Evolutionary conservation across 2,113 vertebrate genomes (phyloP).

Genomic region (Syngnathus floridae): DNA sequence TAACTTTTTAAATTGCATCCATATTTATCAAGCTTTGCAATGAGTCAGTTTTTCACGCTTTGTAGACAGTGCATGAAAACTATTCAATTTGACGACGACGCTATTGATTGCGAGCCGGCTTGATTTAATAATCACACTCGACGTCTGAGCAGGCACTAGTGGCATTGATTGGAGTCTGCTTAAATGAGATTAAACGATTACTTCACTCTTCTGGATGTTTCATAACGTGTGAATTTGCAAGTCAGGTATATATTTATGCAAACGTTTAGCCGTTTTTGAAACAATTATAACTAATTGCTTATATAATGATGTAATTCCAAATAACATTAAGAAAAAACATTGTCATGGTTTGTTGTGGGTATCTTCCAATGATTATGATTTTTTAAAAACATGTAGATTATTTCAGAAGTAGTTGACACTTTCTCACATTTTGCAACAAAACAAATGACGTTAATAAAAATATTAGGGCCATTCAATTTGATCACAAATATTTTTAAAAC

Average conservation of each 20-base stretch:
- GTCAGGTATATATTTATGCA: not conserved
- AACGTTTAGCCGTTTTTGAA: not conserved
- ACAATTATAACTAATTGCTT: not conserved
- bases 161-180: conserved; percentile 5
- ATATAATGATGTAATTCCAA: not conserved
- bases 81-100: not conserved
- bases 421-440: not conserved
- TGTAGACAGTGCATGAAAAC: not conserved
- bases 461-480: not conserved
- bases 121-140: conserved; percentile 5
- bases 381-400: not conserved
- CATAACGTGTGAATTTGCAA: not conserved
- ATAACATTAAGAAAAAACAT: not conserved
- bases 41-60: not conserved
- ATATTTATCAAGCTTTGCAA: not conserved
- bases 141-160: conserved; percentile 4
- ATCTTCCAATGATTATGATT: not conserved
- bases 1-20: not conserved
- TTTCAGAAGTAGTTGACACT: not conserved
- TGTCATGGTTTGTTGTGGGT: too few relatives aligned
- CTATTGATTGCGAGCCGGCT: not conserved
- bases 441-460: not conserved
- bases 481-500: not conserved
- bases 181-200: not conserved
- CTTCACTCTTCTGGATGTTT: not conserved